Conservation (phyloP, 2,888 invertebrate genomes). For the Halocaridina rubra region DNA sequence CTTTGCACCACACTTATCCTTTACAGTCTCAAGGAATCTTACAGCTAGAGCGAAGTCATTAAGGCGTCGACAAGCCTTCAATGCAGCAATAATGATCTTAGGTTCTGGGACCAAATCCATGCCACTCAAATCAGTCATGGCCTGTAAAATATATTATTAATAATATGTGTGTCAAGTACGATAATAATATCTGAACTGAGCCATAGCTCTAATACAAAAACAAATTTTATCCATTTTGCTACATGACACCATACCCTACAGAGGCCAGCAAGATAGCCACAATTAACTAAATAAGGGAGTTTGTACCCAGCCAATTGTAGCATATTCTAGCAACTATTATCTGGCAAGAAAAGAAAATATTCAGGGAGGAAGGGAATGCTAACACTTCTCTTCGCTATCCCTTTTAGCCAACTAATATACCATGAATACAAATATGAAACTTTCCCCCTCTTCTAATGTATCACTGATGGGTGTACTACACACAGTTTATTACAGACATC, state of each 20-base stretch:
- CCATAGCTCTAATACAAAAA: not conserved
- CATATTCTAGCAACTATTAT: not conserved
- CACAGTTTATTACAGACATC: too few species aligned
- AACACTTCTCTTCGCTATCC: not conserved
- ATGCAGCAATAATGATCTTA: slow-evolving; percentile 84
- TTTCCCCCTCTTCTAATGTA: too few species aligned
- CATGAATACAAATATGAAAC: too few species aligned
- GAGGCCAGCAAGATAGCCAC: not conserved
- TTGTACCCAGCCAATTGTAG: not conserved
- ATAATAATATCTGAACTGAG: not conserved
- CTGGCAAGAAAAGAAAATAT: not conserved
- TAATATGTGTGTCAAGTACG: not conserved
- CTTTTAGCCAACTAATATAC: too few species aligned
- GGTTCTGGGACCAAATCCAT: slow-evolving; percentile 95
- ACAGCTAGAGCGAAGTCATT: slow-evolving; percentile 95
- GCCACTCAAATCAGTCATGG: slow-evolving; percentile 87
- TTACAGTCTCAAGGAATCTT: slow-evolving; percentile 91
- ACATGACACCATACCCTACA: not conserved
- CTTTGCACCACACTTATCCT: slow-evolving; percentile 85
- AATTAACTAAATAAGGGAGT: not conserved
- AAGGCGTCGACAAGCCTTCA: slow-evolving; percentile 90
- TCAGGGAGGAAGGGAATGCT: not conserved
- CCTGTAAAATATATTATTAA: slow-evolving; percentile 68
- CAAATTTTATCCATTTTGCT: not conserved
- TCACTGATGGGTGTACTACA: too few species aligned